A percentile compares a stretch with the other conserved stretches of the same genome.
phyloP scores from a whole-genome alignment of 2,888 invertebrate genomes.

The Melieria omissa region DNA sequence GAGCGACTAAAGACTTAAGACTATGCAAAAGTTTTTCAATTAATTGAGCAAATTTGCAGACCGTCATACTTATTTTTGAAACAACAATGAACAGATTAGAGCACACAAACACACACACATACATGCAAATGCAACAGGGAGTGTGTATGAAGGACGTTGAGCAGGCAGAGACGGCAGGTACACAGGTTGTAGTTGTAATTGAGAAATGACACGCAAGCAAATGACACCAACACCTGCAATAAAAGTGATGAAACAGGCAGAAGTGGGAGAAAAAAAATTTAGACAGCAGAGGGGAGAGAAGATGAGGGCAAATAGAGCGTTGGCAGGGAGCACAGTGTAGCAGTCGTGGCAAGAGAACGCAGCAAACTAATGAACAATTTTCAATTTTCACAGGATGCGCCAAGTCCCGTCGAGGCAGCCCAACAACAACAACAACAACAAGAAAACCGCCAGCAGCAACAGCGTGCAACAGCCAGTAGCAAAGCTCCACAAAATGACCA shows the following conservation, averaged over 20 bases:
- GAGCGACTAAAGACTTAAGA: slow-evolving; percentile 7
- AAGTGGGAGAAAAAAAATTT: too few relatives aligned
- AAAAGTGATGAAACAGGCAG: too few relatives aligned
- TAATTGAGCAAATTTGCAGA: slow-evolving; percentile 35
- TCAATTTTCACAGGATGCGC: slow-evolving; percentile 25
- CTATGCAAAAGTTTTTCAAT: slow-evolving; percentile 38
- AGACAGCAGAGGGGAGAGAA: too few relatives aligned
- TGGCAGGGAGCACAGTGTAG: too few relatives aligned
- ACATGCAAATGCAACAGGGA: not conserved
- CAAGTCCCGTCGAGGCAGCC: slow-evolving; percentile 1
- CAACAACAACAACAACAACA: slow-evolving; percentile 18
- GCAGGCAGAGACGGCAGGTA: slow-evolving; percentile 15
- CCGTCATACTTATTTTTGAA: slow-evolving; percentile 22
- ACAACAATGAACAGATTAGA: slow-evolving; percentile 24
- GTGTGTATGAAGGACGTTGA: not conserved
- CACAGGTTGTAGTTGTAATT: not conserved
- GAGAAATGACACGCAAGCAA: not conserved
- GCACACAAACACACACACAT: slow-evolving; percentile 1
- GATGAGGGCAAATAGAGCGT: too few relatives aligned
- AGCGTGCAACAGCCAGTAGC: slow-evolving; percentile 3
- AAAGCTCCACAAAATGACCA: slow-evolving; percentile 24
- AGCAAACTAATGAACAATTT: not conserved
- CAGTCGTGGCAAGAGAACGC: too few relatives aligned
- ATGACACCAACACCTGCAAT: not conserved
- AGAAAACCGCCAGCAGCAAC: slow-evolving; percentile 20